Conservation (phyloP, 2,113 vertebrate species). For the Osmerus mordax region DNA sequence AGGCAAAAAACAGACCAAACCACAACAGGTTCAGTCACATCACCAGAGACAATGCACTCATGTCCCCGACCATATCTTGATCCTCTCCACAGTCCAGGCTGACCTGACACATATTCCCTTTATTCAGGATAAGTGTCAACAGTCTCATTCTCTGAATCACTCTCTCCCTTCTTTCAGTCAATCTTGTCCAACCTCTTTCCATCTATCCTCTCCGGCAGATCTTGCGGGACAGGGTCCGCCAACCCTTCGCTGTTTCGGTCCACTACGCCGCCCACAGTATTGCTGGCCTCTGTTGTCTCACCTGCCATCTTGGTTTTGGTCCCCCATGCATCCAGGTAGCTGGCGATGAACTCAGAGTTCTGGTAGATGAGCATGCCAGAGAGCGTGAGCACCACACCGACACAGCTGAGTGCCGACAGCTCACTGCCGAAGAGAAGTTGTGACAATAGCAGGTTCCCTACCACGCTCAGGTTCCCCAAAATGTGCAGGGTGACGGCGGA, state of each 20-base stretch:
- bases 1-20: slow-evolving; percentile 23
- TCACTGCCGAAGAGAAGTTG: slow-evolving; percentile 84
- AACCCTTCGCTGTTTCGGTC: background rate
- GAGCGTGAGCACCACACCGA: slow-evolving; percentile 83
- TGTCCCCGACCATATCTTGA: slow-evolving; percentile 15
- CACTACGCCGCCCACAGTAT: too few relatives aligned
- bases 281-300: too few relatives aligned
- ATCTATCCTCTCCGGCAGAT: slow-evolving; percentile 28
- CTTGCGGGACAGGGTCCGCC: slow-evolving; percentile 18
- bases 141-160: slow-evolving; percentile 7
- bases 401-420: slow-evolving; percentile 83
- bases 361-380: slow-evolving; percentile 91
- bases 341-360: slow-evolving; percentile 80
- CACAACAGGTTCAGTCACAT: slow-evolving; percentile 6
- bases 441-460: slow-evolving; percentile 91
- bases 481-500: slow-evolving; percentile 95
- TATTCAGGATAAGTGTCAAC: background rate
- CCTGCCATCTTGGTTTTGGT: slow-evolving; percentile 29
- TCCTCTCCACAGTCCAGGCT: background rate
- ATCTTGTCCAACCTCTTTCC: slow-evolving; percentile 46
- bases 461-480: slow-evolving; percentile 88
- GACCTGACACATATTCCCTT: background rate
- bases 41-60: slow-evolving; percentile 13
- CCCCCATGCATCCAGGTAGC: slow-evolving; percentile 65
- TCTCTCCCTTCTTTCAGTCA: slow-evolving; percentile 47